Conservation (phyloP, 2,888 invertebrate species). For the Chaetoderma sp. region DNA sequence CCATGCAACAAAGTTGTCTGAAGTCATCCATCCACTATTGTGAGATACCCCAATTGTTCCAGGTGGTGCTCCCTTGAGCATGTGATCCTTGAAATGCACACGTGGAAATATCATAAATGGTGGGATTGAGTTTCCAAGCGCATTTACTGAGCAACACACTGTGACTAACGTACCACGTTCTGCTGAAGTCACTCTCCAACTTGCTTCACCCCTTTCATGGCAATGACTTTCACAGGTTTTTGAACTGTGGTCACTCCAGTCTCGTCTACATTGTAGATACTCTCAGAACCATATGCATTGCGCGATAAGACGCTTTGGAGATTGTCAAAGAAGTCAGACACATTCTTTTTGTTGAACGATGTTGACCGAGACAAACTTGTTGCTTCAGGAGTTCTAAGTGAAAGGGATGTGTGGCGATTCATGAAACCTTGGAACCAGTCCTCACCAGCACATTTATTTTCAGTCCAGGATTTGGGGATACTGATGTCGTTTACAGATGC, state of each 20-base stretch:
- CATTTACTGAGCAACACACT: slow-evolving; percentile 3
- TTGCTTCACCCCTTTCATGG: slow-evolving; percentile 4
- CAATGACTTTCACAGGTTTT: slow-evolving; percentile 18
- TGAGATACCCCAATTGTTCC: slow-evolving; percentile 15
- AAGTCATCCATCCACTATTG: slow-evolving; percentile 34
- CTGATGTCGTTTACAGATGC: too few species aligned
- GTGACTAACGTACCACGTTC: slow-evolving; percentile 18
- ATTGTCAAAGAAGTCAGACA: slow-evolving; percentile 25
- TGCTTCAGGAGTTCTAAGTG: slow-evolving; percentile 33
- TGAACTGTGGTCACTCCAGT: slow-evolving; percentile 21
- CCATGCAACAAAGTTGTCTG: slow-evolving; percentile 17
- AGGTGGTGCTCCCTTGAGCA: slow-evolving; percentile 7
- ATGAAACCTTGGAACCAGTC: slow-evolving; percentile 36
- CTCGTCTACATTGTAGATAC: slow-evolving; percentile 14
- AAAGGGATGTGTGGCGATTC: slow-evolving; percentile 24
- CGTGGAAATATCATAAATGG: slow-evolving; percentile 19
- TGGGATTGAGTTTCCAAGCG: slow-evolving; percentile 15
- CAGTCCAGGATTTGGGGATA: too few species aligned
- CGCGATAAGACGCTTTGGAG: slow-evolving; percentile 13
- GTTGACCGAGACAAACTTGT: slow-evolving; percentile 32
- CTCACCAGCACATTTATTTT: too few species aligned
- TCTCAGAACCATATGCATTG: neutral
- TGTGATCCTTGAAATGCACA: slow-evolving; percentile 15
- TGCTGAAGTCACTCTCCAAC: slow-evolving; percentile 14
- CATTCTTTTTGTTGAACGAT: slow-evolving; percentile 32